Evolutionary conservation across 2,113 vertebrate species (phyloP), one percentile per base, ranked within the genome.

Genomic region (Lepidothrix coronata): DNA sequence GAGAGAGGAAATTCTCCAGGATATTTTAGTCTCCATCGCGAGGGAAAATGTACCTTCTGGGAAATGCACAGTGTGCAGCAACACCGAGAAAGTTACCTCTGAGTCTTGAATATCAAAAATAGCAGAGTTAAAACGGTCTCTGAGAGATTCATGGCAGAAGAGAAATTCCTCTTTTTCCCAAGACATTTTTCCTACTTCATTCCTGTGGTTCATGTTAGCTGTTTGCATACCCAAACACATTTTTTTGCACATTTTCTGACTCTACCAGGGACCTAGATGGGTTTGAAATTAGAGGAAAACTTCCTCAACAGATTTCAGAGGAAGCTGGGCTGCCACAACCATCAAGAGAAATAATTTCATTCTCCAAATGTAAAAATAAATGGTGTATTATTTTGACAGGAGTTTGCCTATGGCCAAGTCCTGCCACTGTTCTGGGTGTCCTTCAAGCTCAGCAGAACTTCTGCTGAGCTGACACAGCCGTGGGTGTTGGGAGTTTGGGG

Each of bases 11-110:
- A 67, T 71, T 91, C 93, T 94, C 52, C 61, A 46, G 78, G 88
- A 63, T 89, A 93, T 88, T 96, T 94, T 55, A 59, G 73, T 89
- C 85, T 87, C 85, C 51, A 58, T n/a, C 3, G 2, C n/a, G 52
- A 93, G 54, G 85, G 81, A 93, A 77, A 94, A 85, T 65, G 68
- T 89, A 70, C 70, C 85, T 85, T 71, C 77, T 67, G 85, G 84
- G 84, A 87, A 89, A 74, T 0, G 7, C 59, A 91, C 4, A 44
- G 68, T 1, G 2, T 41, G 55, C 44, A 86, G 73, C 35, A 85
- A n/a, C 0, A 8, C 85, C 82, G 81, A 74, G 70, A 74, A 89
- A 54, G 78, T 63, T 88, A 65, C 48, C 73, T 87, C 92, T 35
- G 39, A 14, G 1, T 65, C 28, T 19, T 41, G 37, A 81, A 20